Evolutionary conservation across 2,797 vertebrate species (phyloP), one percentile per base, ranked within the genome.

Genomic region (Glyptemys insculpta): DNA sequence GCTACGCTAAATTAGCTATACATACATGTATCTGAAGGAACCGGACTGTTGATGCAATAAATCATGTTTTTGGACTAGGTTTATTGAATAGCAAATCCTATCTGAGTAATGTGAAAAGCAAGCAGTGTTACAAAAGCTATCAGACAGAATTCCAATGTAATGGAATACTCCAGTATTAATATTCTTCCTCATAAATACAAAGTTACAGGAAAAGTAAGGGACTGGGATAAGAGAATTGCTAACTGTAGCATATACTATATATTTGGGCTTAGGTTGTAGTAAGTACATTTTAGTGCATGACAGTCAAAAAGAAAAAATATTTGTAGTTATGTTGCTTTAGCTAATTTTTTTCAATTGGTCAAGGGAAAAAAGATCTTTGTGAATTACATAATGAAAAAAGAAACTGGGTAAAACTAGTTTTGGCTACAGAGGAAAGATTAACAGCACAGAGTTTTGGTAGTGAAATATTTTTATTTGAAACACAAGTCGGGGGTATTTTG

Each of bases 391-490:
- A 47, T n/a, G 54, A 34, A 92, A 89, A 52, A 18, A 85, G 83
- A 85, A 96, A 92, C 84, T 79, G 65, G 57, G 68, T 95, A 52
- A 90, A 90, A 54, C 65, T 34, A n/a, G 74, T 85, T 86, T 54
- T 23, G 68, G 27, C 92, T 84, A 84, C 85, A 81, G 85, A 84
- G 84, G 19, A 92, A 91, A 91, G 86, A 82, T 52, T 12, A 92
- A 92, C 41, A 82, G 29, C 23, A 57, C 37, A 81, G 68, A 52
- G 34, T 88, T 96, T 96, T 91, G 34, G 91, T 92, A 82, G 59
- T 85, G 90, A 50, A 81, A 0, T 97, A 44, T 97, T 96, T 96
- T 14, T 94, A 76, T 94, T 85, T 91, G 52, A 94, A 97, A 94
- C 91, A 94, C 47, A 68, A 14, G 68, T 29, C 44, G 86, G 87